Evolutionary conservation across 2,797 vertebrate genomes (phyloP).

Genomic region (Tamandua tetradactyla): DNA sequence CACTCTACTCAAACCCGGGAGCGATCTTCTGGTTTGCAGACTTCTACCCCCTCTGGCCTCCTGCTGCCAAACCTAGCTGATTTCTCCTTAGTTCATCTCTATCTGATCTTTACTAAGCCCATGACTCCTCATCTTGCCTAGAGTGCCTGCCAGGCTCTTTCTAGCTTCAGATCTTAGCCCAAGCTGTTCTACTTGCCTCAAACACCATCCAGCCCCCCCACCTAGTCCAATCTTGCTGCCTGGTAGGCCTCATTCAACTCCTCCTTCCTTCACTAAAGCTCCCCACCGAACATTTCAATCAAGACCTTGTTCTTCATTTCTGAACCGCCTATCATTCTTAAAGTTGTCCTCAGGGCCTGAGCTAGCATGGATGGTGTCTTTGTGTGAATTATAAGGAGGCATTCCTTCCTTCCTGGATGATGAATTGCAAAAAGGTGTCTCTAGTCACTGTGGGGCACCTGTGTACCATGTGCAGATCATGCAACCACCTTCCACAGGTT

Average conservation of each 20-base stretch:
- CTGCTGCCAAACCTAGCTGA: neutral
- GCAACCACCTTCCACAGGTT: neutral
- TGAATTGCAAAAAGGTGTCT: conserved; percentile 8
- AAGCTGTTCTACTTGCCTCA: conserved; percentile 11
- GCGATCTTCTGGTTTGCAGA: neutral
- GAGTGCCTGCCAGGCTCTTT: conserved; percentile 7
- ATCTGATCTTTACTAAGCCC: neutral
- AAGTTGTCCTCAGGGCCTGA: conserved; percentile 3
- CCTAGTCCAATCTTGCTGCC: neutral
- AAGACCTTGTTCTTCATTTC: conserved; percentile 48
- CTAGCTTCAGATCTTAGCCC: neutral
- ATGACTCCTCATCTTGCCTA: neutral
- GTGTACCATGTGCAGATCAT: neutral
- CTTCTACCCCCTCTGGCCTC: neutral
- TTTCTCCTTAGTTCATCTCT: neutral
- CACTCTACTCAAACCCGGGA: neutral
- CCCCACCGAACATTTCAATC: conserved; percentile 48
- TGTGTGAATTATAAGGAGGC: conserved; percentile 44
- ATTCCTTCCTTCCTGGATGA: conserved; percentile 3
- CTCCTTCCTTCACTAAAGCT: neutral
- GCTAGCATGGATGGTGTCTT: neutral
- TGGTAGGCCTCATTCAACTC: conserved; percentile 28
- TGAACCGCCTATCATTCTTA: conserved; percentile 39
- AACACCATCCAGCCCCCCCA: neutral
- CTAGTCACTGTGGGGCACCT: neutral